phyloP scores from a whole-genome alignment of 2,797 vertebrate genomes.

The Avahi laniger region DNA sequence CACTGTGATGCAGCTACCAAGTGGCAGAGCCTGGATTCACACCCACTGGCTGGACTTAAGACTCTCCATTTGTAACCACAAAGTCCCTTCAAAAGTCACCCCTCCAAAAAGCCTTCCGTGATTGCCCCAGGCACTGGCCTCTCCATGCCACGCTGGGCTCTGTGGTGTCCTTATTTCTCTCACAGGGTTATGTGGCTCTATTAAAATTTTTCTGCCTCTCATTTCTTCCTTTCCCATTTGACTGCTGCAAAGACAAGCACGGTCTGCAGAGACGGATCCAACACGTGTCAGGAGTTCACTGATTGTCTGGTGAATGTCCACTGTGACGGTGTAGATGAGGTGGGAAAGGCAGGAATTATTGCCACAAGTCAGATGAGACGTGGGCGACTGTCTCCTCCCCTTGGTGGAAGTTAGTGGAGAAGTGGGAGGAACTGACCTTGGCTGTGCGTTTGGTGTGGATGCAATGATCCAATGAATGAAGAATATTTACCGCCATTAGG shows the following conservation, averaged over 20 bases:
- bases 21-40: not conserved
- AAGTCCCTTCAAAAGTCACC: not conserved
- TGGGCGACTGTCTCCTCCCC: accelerated
- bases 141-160: no score
- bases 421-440: not conserved
- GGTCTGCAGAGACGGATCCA: not conserved
- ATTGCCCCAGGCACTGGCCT: not conserved
- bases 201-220: not conserved
- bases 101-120: not conserved
- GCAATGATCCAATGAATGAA: not conserved
- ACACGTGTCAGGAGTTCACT: not conserved
- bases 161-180: not conserved
- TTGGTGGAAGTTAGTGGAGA: not conserved
- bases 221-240: not conserved
- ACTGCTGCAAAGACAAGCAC: not conserved
- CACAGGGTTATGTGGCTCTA: no score
- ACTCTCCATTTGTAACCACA: not conserved
- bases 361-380: accelerated
- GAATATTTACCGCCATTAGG: not conserved
- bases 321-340: accelerated
- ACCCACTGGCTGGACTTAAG: not conserved
- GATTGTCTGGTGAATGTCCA: accelerated
- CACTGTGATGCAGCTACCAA: not conserved
- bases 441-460: not conserved
- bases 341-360: no score